phyloP scores from a whole-genome alignment of 1,140 invertebrate genomes.

The Drosophila repletoides region DNA sequence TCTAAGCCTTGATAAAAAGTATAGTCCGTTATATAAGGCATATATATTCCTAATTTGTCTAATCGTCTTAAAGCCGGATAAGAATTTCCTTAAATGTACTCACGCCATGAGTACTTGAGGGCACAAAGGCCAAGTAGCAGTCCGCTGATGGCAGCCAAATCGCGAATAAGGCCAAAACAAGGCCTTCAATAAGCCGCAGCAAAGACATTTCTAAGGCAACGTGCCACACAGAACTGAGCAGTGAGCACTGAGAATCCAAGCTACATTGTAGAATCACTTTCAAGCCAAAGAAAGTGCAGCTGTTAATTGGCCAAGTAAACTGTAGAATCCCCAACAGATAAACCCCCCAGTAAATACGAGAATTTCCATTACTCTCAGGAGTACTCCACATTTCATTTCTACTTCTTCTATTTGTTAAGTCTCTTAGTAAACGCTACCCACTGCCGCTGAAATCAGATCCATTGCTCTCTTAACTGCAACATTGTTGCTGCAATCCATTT shows the following conservation, averaged over 20 bases:
- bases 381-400: conserved; percentile 61
- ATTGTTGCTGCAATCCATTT: conserved; percentile 71
- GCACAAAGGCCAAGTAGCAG: conserved; percentile 47
- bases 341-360: conserved; percentile 8
- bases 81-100: too few species aligned
- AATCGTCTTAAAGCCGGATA: too few species aligned
- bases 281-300: neutral
- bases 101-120: conserved; percentile 71
- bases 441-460: conserved; percentile 67
- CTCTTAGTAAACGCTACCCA: conserved; percentile 51
- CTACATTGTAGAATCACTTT: conserved; percentile 31
- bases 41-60: too few species aligned
- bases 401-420: conserved; percentile 28
- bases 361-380: neutral
- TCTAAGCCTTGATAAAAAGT: too few species aligned
- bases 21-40: too few species aligned
- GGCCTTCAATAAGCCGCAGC: neutral
- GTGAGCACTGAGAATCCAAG: neutral
- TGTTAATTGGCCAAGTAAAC: conserved; percentile 27
- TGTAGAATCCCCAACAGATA: neutral
- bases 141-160: conserved; percentile 17
- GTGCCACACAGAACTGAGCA: conserved; percentile 37
- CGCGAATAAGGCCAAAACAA: neutral
- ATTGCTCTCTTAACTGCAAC: conserved; percentile 65
- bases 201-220: conserved; percentile 42